Percentiles rank a stretch among this genome's conserved stretches.
Conservation (phyloP, 2,888 invertebrate species). For the Opisthograptis luteolata region DNA sequence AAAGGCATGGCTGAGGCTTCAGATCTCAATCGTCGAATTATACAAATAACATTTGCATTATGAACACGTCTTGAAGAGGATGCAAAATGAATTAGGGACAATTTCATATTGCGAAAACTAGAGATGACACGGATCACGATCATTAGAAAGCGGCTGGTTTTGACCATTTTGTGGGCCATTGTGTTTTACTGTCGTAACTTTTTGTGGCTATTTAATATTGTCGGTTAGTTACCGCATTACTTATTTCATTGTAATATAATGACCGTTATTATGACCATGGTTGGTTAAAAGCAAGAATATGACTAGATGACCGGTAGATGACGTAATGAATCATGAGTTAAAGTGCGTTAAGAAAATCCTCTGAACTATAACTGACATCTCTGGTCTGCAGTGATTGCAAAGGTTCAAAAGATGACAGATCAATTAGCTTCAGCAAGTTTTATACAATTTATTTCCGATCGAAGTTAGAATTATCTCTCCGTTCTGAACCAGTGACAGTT, state of each 20-base stretch:
- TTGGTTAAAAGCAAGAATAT: background rate
- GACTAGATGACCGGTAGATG: background rate
- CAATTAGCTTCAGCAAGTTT: too few species aligned
- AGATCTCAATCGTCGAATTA: too few species aligned
- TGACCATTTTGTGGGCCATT: constrained; percentile 43
- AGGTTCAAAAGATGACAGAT: too few species aligned
- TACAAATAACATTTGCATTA: background rate
- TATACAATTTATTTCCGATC: too few species aligned
- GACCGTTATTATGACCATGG: background rate
- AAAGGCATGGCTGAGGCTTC: too few species aligned
- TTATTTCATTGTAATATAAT: constrained; percentile 2
- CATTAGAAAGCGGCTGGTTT: constrained; percentile 56
- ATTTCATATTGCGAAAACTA: constrained; percentile 19
- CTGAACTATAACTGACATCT: too few species aligned
- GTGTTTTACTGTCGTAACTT: constrained; percentile 34
- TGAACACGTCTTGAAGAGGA: background rate
- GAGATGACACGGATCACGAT: constrained; percentile 46
- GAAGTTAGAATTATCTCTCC: background rate
- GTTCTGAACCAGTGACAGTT: background rate
- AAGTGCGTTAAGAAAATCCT: too few species aligned
- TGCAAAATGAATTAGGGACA: background rate
- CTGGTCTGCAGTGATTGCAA: too few species aligned
- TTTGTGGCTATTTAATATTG: constrained; percentile 19
- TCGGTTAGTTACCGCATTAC: constrained; percentile 1
- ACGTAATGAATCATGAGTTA: too few species aligned